phyloP scores from a whole-genome alignment of 2,797 vertebrate genomes.

The Percopsis omiscomaycus region DNA sequence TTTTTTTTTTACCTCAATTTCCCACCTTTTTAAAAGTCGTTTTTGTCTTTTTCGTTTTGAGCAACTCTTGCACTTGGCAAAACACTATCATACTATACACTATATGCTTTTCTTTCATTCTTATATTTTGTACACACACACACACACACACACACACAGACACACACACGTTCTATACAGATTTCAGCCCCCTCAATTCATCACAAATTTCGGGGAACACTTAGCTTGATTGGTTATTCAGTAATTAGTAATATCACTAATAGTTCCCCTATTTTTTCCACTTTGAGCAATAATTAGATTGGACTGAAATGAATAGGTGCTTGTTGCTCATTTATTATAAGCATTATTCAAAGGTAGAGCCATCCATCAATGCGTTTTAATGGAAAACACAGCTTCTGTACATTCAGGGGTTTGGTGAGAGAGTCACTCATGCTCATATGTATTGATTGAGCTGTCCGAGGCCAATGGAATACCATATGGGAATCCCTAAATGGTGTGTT shows the following conservation, averaged over 20 bases:
- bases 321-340: slow-evolving; percentile 56
- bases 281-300: slow-evolving; percentile 71
- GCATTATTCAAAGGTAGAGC: slow-evolving; percentile 53
- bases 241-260: slow-evolving; percentile 70
- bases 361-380: slow-evolving; percentile 67
- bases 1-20: no score
- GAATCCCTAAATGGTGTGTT: neutral
- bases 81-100: no score
- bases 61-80: no score
- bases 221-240: slow-evolving; percentile 69
- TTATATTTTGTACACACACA: neutral
- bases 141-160: slow-evolving; percentile 21
- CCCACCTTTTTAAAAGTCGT: no score
- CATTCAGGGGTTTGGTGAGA: slow-evolving; percentile 39
- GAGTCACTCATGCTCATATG: slow-evolving; percentile 40
- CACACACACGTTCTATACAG: slow-evolving; percentile 22
- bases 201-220: slow-evolving; percentile 64
- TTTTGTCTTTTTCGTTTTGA: no score
- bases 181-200: slow-evolving; percentile 46
- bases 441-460: slow-evolving; percentile 56
- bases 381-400: slow-evolving; percentile 45
- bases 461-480: slow-evolving; percentile 27
- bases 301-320: slow-evolving; percentile 42
- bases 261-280: slow-evolving; percentile 59
- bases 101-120: no score